Evolutionary conservation across 1,140 invertebrate genomes (phyloP).

Genomic region (Megalonaias nervosa): DNA sequence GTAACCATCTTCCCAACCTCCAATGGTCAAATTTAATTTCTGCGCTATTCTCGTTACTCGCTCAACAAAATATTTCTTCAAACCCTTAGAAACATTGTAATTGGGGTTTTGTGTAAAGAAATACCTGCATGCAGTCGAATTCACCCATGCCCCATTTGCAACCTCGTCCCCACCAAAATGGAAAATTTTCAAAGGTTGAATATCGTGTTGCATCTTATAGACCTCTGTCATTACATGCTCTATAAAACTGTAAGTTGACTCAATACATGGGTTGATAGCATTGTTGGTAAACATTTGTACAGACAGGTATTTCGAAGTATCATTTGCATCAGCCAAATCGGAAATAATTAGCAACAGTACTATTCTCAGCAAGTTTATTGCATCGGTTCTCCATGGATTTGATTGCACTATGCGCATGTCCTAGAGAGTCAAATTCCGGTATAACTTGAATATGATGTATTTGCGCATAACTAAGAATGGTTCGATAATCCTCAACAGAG

Average conservation of each 20-base stretch:
- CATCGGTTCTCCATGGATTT: slow-evolving; percentile 43
- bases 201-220: slow-evolving; percentile 35
- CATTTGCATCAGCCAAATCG: slow-evolving; percentile 43
- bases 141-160: slow-evolving; percentile 38
- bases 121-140: slow-evolving; percentile 28
- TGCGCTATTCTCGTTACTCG: slow-evolving; percentile 22
- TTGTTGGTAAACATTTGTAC: slow-evolving; percentile 49
- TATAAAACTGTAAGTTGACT: slow-evolving; percentile 39
- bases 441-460: slow-evolving; percentile 44
- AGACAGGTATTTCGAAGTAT: slow-evolving; percentile 43
- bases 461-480: slow-evolving; percentile 42
- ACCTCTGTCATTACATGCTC: slow-evolving; percentile 12
- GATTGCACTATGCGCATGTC: slow-evolving; percentile 52
- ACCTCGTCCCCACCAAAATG: slow-evolving; percentile 61
- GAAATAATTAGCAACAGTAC: slow-evolving; percentile 23
- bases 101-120: slow-evolving; percentile 1
- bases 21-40: slow-evolving; percentile 25
- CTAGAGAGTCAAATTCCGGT: slow-evolving; percentile 58
- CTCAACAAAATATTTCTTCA: slow-evolving; percentile 37
- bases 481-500: slow-evolving; percentile 38
- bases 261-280: slow-evolving; percentile 51
- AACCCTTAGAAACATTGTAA: slow-evolving; percentile 29
- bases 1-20: slow-evolving; percentile 52
- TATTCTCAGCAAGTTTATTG: slow-evolving; percentile 6
- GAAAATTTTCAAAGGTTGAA: slow-evolving; percentile 43